These are phyloP conservation scores for Dastarcus helophoroides DNA, from an alignment of 2,888 invertebrate species.

Conservation along the genomic window DNA sequence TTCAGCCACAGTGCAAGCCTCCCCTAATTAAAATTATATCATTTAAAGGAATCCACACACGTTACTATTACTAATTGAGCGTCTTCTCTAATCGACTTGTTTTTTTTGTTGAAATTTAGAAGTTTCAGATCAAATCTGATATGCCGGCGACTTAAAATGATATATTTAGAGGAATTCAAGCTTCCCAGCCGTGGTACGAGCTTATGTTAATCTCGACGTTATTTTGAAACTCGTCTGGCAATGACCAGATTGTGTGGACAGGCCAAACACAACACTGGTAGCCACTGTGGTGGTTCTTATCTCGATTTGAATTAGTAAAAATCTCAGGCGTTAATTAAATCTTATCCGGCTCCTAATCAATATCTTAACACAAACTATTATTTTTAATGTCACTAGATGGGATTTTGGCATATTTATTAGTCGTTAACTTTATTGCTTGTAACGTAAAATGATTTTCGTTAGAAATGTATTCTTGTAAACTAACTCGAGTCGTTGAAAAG, in stretches of 20 bases:
- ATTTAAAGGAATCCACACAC: too few species aligned
- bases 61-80: too few species aligned
- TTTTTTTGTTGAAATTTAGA: too few species aligned
- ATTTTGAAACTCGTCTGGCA: constrained; percentile 13
- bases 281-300: constrained; percentile 24
- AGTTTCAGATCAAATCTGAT: too few species aligned
- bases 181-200: too few species aligned
- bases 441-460: constrained; percentile 15
- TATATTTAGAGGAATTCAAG: too few species aligned
- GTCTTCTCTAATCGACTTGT: too few species aligned
- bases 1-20: too few species aligned
- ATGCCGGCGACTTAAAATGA: too few species aligned
- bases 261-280: constrained; percentile 25
- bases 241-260: constrained; percentile 9
- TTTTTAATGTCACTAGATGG: constrained; percentile 23
- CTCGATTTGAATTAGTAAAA: constrained; percentile 28
- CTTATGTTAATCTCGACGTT: constrained; percentile 14
- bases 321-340: constrained; percentile 28
- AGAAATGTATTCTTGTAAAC: constrained; percentile 11
- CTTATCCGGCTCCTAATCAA: constrained; percentile 25
- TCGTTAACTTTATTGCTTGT: constrained; percentile 21
- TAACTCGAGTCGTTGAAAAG: too few species aligned
- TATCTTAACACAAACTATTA: constrained; percentile 24
- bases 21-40: too few species aligned
- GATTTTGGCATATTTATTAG: constrained; percentile 23